Evolutionary conservation across 2,113 vertebrate species (phyloP).

Genomic region (Pollimyrus isidori): DNA sequence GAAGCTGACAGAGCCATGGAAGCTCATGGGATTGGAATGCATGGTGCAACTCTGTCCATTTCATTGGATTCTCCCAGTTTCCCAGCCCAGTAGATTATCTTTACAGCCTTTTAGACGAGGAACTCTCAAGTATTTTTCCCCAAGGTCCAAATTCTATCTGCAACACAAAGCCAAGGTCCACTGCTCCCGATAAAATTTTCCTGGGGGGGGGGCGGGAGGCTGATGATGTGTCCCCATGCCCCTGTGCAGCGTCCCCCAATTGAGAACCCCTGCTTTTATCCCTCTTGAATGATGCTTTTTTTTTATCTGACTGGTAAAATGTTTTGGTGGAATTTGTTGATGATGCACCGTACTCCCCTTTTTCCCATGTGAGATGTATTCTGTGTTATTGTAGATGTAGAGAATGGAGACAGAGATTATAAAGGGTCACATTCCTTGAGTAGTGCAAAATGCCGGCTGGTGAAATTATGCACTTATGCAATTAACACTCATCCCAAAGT

Average conservation of each 20-base stretch:
- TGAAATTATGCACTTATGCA: not conserved
- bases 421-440: not conserved
- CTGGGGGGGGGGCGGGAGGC: not conserved
- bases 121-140: not conserved
- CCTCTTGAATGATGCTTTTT: not conserved
- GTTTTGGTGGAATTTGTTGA: conserved; percentile 18
- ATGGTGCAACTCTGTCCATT: not conserved
- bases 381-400: not conserved
- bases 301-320: conserved; percentile 19
- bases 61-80: not conserved
- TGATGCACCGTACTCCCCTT: conserved; percentile 21
- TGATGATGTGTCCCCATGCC: not conserved
- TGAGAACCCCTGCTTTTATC: not conserved
- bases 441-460: not conserved
- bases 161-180: not conserved
- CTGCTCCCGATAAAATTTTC: not conserved
- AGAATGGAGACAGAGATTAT: not conserved
- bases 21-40: not conserved
- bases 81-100: not conserved
- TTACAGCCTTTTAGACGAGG: not conserved
- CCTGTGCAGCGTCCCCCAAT: not conserved
- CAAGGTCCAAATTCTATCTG: not conserved
- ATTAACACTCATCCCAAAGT: not conserved
- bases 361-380: conserved; percentile 21
- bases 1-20: conserved; percentile 9